Evolutionary conservation across 2,888 invertebrate species (phyloP), one percentile per base, ranked within the genome.

Genomic region (Hetaerina titia): DNA sequence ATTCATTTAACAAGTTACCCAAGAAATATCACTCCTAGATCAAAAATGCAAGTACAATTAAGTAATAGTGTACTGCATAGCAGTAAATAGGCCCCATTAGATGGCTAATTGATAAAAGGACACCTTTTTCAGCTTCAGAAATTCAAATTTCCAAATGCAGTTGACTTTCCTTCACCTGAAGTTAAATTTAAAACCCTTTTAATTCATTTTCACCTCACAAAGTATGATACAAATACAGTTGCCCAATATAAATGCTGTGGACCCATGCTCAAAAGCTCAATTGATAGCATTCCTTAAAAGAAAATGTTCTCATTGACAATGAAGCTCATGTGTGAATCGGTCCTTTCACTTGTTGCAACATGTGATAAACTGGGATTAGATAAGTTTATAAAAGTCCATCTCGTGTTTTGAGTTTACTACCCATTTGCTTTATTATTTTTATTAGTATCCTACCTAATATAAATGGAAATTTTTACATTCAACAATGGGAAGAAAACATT

Each of bases 11-110:
- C 69, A 92, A 69, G 15, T 17, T 92, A 56, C 56, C 22, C 92
- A 92, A 56, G n/a, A 31, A 90, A 13, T 60, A 25, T 90, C n/a
- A 19, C 89, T 58, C 17, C 45, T 63, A 60, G 64, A 90, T 90
- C 7, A 90, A 90, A 90, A 22, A 90, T 90, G 63, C 45, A 31
- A 92, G 22, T 64, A 56, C 56, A 69, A 69, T 92, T 22, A 69
- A 25, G 64, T 22, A 92, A 74, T 64, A 31, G n/a, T 92, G 56
- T 92, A 92, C 92, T 92, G 92, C 92, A 92, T 69, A 69, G 92
- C 92, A 92, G 92, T 92, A 92, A 92, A 13, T 56, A 92, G 92
- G 69, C 74, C 92, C 7, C 69, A 92, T 64, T 9, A 74, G 69
- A 74, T 22, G 15, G 58, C 22, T 89, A 57, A 56, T 56, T 89